Percentiles rank a stretch among this genome's conserved stretches.
Conservation (phyloP, 2,888 invertebrate species). For the Dryocosmus kuriphilus region DNA sequence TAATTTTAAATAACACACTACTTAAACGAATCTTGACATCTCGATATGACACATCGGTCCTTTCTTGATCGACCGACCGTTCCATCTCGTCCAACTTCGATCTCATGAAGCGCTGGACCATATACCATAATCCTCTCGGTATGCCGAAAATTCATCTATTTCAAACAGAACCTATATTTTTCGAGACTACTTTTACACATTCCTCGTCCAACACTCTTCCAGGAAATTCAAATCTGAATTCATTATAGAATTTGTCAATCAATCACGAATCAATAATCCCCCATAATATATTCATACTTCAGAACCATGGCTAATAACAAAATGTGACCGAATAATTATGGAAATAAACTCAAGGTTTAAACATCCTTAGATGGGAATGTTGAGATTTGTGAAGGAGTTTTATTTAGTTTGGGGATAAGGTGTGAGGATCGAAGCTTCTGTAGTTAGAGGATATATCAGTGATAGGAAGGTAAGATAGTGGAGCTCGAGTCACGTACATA, state of each 20-base stretch:
- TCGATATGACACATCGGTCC: slow-evolving; percentile 60
- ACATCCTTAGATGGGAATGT: too few species aligned
- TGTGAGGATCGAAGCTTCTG: neutral
- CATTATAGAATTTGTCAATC: neutral
- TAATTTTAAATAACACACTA: slow-evolving; percentile 56
- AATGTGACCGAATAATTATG: neutral
- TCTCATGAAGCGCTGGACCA: slow-evolving; percentile 52
- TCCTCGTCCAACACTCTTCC: slow-evolving; percentile 37
- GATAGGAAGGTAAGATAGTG: slow-evolving; percentile 72
- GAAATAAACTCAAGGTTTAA: neutral
- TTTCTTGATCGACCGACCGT: slow-evolving; percentile 50
- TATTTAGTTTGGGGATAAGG: neutral
- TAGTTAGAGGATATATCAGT: slow-evolving; percentile 63
- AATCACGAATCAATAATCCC: slow-evolving; percentile 2
- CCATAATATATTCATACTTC: neutral
- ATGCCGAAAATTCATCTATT: slow-evolving; percentile 54
- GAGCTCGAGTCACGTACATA: slow-evolving; percentile 75
- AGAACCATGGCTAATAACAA: neutral
- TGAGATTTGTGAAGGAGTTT: too few species aligned
- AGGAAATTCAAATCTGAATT: slow-evolving; percentile 4
- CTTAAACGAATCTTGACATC: slow-evolving; percentile 66
- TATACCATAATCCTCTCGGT: slow-evolving; percentile 63
- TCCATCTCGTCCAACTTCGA: slow-evolving; percentile 41
- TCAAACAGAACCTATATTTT: neutral
- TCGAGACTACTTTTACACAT: neutral